Evolutionary conservation across 2,888 invertebrate genomes (phyloP).

Genomic region (Dicyrtoma fusca): DNA sequence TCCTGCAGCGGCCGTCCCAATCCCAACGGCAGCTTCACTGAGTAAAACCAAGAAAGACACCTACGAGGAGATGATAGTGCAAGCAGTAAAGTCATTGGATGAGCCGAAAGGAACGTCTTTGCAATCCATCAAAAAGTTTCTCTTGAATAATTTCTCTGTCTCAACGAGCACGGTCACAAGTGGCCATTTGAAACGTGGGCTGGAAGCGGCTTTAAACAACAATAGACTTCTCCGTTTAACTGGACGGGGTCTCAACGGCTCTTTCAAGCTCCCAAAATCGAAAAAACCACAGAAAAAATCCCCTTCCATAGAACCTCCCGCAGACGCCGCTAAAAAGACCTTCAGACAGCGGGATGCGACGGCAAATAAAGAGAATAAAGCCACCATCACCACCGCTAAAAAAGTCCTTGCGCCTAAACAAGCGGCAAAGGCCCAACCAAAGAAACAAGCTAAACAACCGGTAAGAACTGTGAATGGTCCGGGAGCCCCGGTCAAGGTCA

Average conservation of each 20-base stretch:
- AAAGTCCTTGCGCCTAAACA: not conserved
- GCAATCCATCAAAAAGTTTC: constrained; percentile 7
- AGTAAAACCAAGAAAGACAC: not conserved
- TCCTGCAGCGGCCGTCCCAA: not conserved
- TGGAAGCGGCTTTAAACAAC: not conserved
- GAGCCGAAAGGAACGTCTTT: constrained; percentile 6
- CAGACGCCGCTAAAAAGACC: too few species aligned
- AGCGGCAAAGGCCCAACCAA: not conserved
- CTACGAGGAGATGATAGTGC: not conserved
- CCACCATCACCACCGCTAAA: not conserved
- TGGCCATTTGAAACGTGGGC: not conserved
- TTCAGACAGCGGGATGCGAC: too few species aligned
- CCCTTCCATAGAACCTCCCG: not conserved
- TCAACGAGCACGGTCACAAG: not conserved
- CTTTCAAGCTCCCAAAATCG: constrained; percentile 2
- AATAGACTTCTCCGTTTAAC: not conserved
- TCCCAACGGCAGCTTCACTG: not conserved
- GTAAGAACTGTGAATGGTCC: too few species aligned
- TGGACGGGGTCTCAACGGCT: not conserved
- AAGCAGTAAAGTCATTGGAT: not conserved
- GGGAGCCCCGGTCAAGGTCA: too few species aligned
- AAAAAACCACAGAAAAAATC: too few species aligned
- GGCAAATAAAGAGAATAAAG: not conserved
- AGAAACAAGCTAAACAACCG: too few species aligned
- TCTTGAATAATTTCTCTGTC: not conserved